phyloP scores from a whole-genome alignment of 92 coral and sea anemone genomes.

The Siderastrea siderea region DNA sequence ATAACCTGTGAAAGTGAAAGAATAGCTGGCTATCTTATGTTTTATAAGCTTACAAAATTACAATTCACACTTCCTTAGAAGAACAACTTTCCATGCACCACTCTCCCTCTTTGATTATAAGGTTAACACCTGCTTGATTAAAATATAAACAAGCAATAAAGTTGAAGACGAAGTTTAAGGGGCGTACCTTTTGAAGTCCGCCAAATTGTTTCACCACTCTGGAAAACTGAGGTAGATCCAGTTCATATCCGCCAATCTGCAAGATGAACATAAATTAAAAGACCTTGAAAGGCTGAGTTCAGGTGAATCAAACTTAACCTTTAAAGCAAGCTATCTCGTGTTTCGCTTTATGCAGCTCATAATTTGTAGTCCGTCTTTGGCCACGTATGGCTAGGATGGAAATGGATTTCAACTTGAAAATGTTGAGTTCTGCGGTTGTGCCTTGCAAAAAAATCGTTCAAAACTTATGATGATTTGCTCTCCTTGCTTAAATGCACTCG shows the following conservation, averaged over 20 bases:
- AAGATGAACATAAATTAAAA: not conserved
- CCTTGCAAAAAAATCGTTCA: too few relatives aligned
- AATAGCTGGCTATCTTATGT: not conserved
- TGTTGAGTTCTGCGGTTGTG: too few relatives aligned
- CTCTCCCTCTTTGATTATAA: too few relatives aligned
- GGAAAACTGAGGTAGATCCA: constrained; percentile 92
- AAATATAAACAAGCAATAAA: not conserved
- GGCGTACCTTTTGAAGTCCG: constrained; percentile 90
- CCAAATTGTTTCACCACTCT: constrained; percentile 87
- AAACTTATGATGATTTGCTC: not conserved
- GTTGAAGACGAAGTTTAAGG: too few relatives aligned
- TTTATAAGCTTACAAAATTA: not conserved
- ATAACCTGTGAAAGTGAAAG: constrained; percentile 72
- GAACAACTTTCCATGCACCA: not conserved
- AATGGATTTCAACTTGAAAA: too few relatives aligned
- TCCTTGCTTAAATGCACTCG: not conserved
- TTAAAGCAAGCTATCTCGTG: not conserved
- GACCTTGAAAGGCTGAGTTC: not conserved
- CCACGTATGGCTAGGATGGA: too few relatives aligned
- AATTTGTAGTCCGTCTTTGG: not conserved
- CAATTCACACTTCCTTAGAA: not conserved
- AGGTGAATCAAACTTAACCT: not conserved
- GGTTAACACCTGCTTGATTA: not conserved
- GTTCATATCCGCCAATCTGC: constrained; percentile 94
- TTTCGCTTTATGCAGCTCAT: not conserved